A percentile compares a stretch with the other conserved stretches of the same genome.
Evolutionary conservation across 2,797 vertebrate species (phyloP).

Genomic region (Acrossocheilus wenchowensis): DNA sequence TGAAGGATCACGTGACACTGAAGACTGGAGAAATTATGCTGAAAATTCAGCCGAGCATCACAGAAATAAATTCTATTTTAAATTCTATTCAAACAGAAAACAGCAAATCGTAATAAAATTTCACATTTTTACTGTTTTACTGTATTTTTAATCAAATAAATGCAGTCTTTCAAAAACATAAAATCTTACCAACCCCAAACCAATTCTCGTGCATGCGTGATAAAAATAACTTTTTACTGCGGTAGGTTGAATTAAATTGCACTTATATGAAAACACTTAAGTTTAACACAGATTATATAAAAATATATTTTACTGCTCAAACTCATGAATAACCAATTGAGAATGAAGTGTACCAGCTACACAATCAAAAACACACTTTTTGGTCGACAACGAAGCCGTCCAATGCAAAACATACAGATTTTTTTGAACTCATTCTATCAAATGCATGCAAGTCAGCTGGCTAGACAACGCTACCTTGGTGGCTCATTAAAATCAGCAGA

Average conservation of each 20-base stretch:
- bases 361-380: not conserved
- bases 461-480: not conserved
- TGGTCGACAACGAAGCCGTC: not conserved
- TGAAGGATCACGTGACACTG: not conserved
- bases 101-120: too few relatives aligned
- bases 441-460: not conserved
- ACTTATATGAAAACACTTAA: not conserved
- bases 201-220: not conserved
- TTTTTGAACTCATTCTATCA: not conserved
- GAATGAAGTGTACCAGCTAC: not conserved
- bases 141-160: not conserved
- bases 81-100: too few relatives aligned
- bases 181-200: not conserved
- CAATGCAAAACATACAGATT: not conserved
- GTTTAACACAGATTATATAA: not conserved
- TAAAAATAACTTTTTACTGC: not conserved
- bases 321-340: not conserved
- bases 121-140: too few relatives aligned
- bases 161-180: not conserved
- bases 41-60: not conserved
- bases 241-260: not conserved
- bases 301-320: not conserved
- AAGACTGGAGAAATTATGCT: not conserved
- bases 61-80: too few relatives aligned
- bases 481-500: not conserved